Evolutionary conservation across 2,797 vertebrate genomes (phyloP), one percentile per base, ranked within the genome.

Genomic region (Anguilla anguilla): DNA sequence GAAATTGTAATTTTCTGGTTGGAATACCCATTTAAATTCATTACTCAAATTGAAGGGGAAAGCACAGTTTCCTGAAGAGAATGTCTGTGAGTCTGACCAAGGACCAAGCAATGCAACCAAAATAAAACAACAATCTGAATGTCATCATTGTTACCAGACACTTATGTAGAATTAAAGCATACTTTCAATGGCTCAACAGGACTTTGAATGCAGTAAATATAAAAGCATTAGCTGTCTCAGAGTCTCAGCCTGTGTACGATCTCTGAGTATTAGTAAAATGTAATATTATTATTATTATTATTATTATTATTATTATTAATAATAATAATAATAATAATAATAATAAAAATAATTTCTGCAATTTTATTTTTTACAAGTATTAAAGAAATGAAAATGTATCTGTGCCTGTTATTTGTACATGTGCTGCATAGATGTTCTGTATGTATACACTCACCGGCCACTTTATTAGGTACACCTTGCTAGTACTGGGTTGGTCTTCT

Each of bases 281-380:
- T 87, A 79, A 90, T 91, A 88, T 91, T 86, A 85, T 86, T 88
- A 83, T 74, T 91, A 17, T 9, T 86, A 84, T 92, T 92, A 46
- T 59, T 82, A 83, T 88, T 0, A 53, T 69, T 88, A 86, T 86
- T 57, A 39, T 74, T 90, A 49, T 91, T 85, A 85, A 86, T 88
- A 82, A 69, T 39, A 39, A 39, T 39, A 39, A 39, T 39, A 39
- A 39, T 39, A 39, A 39, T 39, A 39, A 39, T 39, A 39, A 88
- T 88, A 57, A 84, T 88, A 46, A 46, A 46, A 46, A 55, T 31
- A 87, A 79, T 55, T 55, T 15, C 1, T 2, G 53, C 53, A 11
- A 15, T 85, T 92, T 91, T 90, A 91, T 92, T 94, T 94, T 95
- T 90, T 93, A 90, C 90, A 86, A 88, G 69, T 88, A 88, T 87